These are phyloP conservation scores for Lanius ludovicianus DNA, from an alignment of 2,113 vertebrate species.

Conservation along the genomic window DNA sequence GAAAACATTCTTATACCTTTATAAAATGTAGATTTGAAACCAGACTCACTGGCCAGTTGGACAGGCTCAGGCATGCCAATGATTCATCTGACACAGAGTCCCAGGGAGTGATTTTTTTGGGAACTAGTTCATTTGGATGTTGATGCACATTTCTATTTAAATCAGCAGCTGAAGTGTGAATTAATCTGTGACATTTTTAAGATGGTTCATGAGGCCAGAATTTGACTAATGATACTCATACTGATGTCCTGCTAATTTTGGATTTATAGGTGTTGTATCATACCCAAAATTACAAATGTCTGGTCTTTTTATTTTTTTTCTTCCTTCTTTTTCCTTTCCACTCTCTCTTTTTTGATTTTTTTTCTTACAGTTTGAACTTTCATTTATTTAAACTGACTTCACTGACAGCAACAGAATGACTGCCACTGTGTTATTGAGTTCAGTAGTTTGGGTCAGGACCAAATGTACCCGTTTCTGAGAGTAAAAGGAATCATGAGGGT, in stretches of 20 bases:
- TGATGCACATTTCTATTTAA: slow-evolving; percentile 67
- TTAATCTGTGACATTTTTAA: slow-evolving; percentile 71
- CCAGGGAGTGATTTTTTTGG: slow-evolving; percentile 25
- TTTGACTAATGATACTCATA: slow-evolving; percentile 54
- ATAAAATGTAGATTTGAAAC: background rate
- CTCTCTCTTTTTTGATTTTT: accelerated
- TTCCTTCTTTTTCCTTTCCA: background rate
- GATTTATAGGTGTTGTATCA: slow-evolving; percentile 39
- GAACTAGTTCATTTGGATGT: slow-evolving; percentile 46
- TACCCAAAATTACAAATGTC: slow-evolving; percentile 19
- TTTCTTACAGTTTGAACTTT: background rate
- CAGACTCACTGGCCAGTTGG: slow-evolving; percentile 5
- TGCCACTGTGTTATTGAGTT: background rate
- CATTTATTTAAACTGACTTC: background rate
- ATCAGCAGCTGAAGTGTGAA: slow-evolving; percentile 65
- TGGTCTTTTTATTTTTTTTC: background rate
- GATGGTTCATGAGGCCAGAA: slow-evolving; percentile 47
- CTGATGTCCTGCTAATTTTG: slow-evolving; percentile 58
- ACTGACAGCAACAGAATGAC: background rate
- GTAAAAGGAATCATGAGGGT: background rate
- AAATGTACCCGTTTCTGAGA: background rate
- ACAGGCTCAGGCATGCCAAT: background rate
- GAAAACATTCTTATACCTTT: background rate
- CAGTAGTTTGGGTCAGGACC: background rate
- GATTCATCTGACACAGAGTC: slow-evolving; percentile 46